These are phyloP conservation scores for Hemicordylus capensis DNA, from an alignment of 2,113 vertebrate genomes.

Conservation along the genomic window DNA sequence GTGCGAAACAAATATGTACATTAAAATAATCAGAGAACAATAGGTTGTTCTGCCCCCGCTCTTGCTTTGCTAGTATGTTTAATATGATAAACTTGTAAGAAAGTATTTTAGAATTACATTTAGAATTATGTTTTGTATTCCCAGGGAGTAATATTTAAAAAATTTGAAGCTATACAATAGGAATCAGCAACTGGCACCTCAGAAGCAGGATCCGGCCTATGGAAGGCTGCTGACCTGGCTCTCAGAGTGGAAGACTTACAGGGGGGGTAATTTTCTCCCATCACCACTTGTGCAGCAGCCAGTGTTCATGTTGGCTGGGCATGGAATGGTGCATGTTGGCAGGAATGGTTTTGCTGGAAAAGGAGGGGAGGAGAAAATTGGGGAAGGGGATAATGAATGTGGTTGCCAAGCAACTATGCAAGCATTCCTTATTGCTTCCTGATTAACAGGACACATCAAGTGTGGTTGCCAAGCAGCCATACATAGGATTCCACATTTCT, in stretches of 20 bases:
- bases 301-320: background rate
- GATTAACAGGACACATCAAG: conserved; percentile 10
- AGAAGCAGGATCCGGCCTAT: background rate
- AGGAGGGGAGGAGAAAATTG: background rate
- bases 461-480: background rate
- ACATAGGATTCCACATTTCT: background rate
- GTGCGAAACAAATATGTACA: background rate
- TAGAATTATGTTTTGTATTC: background rate
- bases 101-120: conserved; percentile 14
- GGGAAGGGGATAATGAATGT: background rate
- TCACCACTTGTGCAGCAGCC: accelerated
- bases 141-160: no score
- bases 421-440: background rate
- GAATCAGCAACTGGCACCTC: background rate
- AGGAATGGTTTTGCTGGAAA: background rate
- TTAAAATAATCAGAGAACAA: background rate
- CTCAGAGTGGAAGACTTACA: background rate
- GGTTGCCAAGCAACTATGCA: background rate
- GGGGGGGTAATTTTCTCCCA: background rate
- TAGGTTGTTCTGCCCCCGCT: background rate
- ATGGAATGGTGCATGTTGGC: no score
- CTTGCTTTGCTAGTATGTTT: background rate
- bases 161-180: background rate
- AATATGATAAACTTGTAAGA: background rate
- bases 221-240: background rate